Percentiles rank a stretch among this genome's conserved stretches.
Evolutionary conservation across 1,140 invertebrate species (phyloP).

Genomic region (Drosophila willistoni): DNA sequence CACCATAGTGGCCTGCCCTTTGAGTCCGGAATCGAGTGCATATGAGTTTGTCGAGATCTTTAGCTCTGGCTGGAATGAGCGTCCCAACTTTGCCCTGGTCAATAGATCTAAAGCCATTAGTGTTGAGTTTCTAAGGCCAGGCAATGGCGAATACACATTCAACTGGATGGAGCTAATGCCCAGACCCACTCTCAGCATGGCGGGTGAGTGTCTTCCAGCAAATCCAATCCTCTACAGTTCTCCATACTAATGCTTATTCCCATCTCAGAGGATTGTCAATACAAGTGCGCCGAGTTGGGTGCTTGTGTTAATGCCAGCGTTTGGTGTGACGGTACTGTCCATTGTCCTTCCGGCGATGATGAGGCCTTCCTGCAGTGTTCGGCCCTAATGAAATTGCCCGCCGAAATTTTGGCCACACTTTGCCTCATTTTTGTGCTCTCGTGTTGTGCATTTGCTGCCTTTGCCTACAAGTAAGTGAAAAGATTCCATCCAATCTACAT

Average conservation of each 20-base stretch:
- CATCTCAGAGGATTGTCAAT: constrained; percentile 88
- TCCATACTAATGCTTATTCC: too few species aligned
- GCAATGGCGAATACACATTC: constrained; percentile 89
- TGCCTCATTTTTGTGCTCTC: constrained; percentile 83
- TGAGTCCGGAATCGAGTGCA: constrained; percentile 72
- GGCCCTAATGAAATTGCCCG: constrained; percentile 88
- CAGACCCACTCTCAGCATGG: constrained; percentile 84
- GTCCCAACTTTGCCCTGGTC: constrained; percentile 73
- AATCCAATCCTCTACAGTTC: too few species aligned
- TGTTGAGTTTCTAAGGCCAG: constrained; percentile 90
- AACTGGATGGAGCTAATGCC: constrained; percentile 93
- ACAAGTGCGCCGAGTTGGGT: constrained; percentile 92
- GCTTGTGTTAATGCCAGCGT: constrained; percentile 94
- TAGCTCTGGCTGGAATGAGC: constrained; percentile 90
- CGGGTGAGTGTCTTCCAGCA: constrained; percentile 48
- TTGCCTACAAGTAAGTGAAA: constrained; percentile 77
- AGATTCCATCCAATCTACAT: neutral
- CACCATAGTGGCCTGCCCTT: constrained; percentile 78
- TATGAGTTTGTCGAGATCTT: constrained; percentile 87
- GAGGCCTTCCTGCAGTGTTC: constrained; percentile 92
- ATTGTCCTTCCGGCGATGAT: constrained; percentile 94
- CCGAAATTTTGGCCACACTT: constrained; percentile 87
- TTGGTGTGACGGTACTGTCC: constrained; percentile 93
- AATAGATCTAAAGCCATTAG: constrained; percentile 87
- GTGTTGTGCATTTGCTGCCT: constrained; percentile 78